Evolutionary conservation across 1,140 invertebrate genomes (phyloP), one percentile per base, ranked within the genome.

Genomic region (Ladona fulva): DNA sequence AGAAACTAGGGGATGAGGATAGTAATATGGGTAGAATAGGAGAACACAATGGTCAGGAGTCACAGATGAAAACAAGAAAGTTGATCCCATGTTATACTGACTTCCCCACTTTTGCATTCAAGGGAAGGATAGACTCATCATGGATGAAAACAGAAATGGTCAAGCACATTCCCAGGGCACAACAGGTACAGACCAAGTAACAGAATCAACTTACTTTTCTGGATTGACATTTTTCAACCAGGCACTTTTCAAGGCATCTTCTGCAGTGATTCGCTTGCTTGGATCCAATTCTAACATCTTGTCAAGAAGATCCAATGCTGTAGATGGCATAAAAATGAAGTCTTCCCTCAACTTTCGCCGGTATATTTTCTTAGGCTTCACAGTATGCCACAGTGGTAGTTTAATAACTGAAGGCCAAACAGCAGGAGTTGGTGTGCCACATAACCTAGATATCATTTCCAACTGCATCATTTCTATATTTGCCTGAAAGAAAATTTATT

Each of bases 341-440:
- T 98, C 95, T 83, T 99, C 97, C 66, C 96, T 88, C 24, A 99
- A 86, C 79, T 93, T 90, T 78, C 98, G 88, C 79, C 95, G 89
- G 85, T 98, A 93, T 52, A 92, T 90, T 80, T 95, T 95, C 86
- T 98, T 98, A 29, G 95, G 94, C 83, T 97, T 95, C 22, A 99
- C 88, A 19, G 93, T 93, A 82, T 96, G 91, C 90, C 96, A 99
- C 0, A 95, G 88, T 0, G 97, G 97, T 75, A 99, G 87, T 84
- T 97, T 94, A 78, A 97, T 96, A 24, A 99, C 97, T 83, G 94
- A 93, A 0, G 98, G 97, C 98, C 98, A 99, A 74, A 95, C 94
- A n/a, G 95, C 95, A 0, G 97, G 97, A 77, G 93, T 92, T 0
- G 97, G 97, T 0, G 97, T 97, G 0, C 98, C 98, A 87, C 98